Evolutionary conservation across 2,797 vertebrate genomes (phyloP), one percentile per base, ranked within the genome.

Genomic region (Sebastes hubbsi): DNA sequence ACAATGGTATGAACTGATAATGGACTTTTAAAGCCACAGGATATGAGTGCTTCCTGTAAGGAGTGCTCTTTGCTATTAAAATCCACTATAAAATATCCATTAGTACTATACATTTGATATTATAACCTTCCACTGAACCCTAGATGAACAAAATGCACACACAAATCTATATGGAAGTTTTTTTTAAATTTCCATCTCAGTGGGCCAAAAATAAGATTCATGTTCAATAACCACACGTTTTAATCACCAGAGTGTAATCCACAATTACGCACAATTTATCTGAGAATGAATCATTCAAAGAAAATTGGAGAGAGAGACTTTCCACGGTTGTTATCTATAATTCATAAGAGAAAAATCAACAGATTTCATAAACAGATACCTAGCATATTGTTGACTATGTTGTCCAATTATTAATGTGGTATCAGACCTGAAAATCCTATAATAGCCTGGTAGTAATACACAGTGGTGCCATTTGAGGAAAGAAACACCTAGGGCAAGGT

Each of bases 381-480:
- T 12, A 6, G 30, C 46, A 67, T 64, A 67, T 82, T 87, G 81
- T 89, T 78, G 82, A 87, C 79, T 25, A 65, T 65, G 66, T 70
- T 86, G 66, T 75, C 65, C 65, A 89, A 84, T 89, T 86, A 87
- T 79, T 78, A 70, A 79, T 84, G 77, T 65, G 49, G 58, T 78
- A 81, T 90, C 81, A 82, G 81, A 82, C n/a, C 46, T 80, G 67
- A 80, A 88, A 85, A 87, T 83, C 86, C 56, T 72, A 6, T 80
- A 75, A 87, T 58, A 63, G 56, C 69, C 54, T 71, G 11, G 54
- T 8, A 16, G 70, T 58, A 67, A 75, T 88, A 76, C 82, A 60
- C 72, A 52, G 30, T 66, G 65, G 65, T 66, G 54, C 60, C 42
- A 77, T 80, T 73, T 63, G 66, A 75, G 73, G 54, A 80, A 65